Evolutionary conservation across 2,888 invertebrate species (phyloP).

Genomic region (Thymelicus acteon): DNA sequence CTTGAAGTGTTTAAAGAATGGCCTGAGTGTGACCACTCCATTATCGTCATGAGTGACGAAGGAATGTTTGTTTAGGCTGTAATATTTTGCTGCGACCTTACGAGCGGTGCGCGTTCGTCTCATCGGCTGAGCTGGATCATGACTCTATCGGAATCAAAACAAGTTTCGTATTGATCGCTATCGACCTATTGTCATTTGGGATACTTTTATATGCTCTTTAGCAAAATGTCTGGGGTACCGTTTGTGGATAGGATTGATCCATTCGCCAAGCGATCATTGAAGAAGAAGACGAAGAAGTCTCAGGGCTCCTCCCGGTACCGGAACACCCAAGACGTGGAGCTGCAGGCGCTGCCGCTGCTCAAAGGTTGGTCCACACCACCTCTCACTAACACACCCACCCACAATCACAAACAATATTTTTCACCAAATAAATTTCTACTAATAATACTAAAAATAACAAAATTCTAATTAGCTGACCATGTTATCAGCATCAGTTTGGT

Average conservation of each 20-base stretch:
- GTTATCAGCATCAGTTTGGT: background rate
- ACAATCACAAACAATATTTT: background rate
- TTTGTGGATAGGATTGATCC: slow-evolving; percentile 99
- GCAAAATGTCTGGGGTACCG: slow-evolving; percentile 91
- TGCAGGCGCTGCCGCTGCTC: slow-evolving; percentile 97
- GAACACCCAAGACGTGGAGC: slow-evolving; percentile 98
- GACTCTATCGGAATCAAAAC: slow-evolving; percentile 81
- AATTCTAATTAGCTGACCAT: background rate
- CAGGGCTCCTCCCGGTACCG: slow-evolving; percentile 99
- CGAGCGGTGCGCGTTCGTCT: slow-evolving; percentile 80
- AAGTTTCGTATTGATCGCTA: slow-evolving; percentile 80
- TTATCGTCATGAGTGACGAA: slow-evolving; percentile 84
- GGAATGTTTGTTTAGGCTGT: slow-evolving; percentile 85
- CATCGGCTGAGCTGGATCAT: slow-evolving; percentile 80
- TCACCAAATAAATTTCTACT: background rate
- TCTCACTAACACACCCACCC: background rate
- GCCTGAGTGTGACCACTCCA: slow-evolving; percentile 84
- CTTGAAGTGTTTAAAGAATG: slow-evolving; percentile 82
- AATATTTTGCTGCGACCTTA: slow-evolving; percentile 80
- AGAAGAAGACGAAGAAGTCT: slow-evolving; percentile 99
- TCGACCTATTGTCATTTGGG: slow-evolving; percentile 81
- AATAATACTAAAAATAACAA: background rate
- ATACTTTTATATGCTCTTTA: slow-evolving; percentile 72
- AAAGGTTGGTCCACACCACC: slow-evolving; percentile 91
- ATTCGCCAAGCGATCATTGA: slow-evolving; percentile 98